Percentiles rank a stretch among this genome's conserved stretches.
Evolutionary conservation across 2,113 vertebrate genomes (phyloP).

Genomic region (Leucosticte australis): DNA sequence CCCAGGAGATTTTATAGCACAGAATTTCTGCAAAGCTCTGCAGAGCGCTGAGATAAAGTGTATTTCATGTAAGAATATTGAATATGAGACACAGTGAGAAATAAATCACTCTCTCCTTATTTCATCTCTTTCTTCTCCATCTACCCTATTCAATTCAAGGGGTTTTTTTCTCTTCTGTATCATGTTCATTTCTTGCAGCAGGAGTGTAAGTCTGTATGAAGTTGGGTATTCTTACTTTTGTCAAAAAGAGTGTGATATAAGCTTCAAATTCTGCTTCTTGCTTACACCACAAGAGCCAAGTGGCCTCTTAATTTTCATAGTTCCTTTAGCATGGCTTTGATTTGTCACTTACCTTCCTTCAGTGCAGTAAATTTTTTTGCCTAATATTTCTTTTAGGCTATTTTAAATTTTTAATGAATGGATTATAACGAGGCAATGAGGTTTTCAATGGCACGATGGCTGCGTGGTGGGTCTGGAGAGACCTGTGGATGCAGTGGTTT

Average conservation of each 20-base stretch:
- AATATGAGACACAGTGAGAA: not conserved
- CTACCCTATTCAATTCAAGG: not conserved
- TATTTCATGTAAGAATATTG: not conserved
- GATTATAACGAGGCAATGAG: not conserved
- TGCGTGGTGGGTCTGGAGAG: not conserved
- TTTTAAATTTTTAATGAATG: not conserved
- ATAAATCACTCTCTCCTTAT: not conserved
- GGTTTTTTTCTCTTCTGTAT: not conserved
- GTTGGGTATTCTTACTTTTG: not conserved
- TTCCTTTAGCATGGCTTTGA: not conserved
- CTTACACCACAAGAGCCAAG: not conserved
- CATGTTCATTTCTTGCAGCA: not conserved
- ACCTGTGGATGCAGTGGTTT: not conserved
- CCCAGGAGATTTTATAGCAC: not conserved
- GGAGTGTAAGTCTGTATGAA: not conserved
- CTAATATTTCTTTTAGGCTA: not conserved
- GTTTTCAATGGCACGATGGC: fast-evolving
- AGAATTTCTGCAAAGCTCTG: not conserved
- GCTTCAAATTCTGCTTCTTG: not conserved
- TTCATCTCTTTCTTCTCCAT: not conserved
- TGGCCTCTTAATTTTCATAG: not conserved
- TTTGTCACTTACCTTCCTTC: not conserved
- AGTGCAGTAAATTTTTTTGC: not conserved
- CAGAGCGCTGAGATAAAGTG: not conserved
- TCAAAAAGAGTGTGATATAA: not conserved